These are phyloP conservation scores for Nibea coibor DNA, from an alignment of 2,113 vertebrate species.

Conservation along the genomic window DNA sequence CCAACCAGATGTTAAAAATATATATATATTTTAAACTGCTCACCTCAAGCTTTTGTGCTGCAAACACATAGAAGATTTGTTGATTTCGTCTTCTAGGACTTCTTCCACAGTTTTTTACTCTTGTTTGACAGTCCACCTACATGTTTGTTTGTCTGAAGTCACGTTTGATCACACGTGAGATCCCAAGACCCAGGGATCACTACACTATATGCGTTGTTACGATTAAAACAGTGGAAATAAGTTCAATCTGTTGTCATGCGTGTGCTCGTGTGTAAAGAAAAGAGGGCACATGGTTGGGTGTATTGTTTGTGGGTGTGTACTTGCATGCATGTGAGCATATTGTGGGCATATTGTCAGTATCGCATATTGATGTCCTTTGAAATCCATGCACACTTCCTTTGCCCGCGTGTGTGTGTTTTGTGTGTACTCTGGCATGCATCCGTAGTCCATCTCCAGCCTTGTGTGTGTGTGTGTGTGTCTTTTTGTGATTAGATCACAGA, in stretches of 20 bases:
- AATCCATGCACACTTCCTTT: conserved; percentile 25
- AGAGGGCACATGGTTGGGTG: background rate
- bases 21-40: too few relatives aligned
- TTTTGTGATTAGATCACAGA: conserved; percentile 53
- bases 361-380: conserved; percentile 1
- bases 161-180: too few relatives aligned
- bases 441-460: background rate
- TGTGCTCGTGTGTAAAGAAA: background rate
- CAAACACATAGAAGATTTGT: too few relatives aligned
- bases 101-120: too few relatives aligned
- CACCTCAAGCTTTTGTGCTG: too few relatives aligned
- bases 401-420: background rate
- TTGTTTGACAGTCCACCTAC: too few relatives aligned
- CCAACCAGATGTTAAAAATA: too few relatives aligned
- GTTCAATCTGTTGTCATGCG: background rate
- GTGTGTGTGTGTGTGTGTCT: conserved; percentile 14
- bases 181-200: too few relatives aligned
- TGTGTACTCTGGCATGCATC: conserved; percentile 32
- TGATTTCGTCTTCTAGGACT: too few relatives aligned
- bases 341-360: conserved; percentile 3
- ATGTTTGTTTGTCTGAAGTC: too few relatives aligned
- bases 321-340: background rate
- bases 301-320: background rate
- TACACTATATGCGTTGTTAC: too few relatives aligned
- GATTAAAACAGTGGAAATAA: too few relatives aligned